Percentiles rank a stretch among this genome's conserved stretches.
phyloP scores from a whole-genome alignment of 2,797 vertebrate species.

The Acipenser oxyrinchus region DNA sequence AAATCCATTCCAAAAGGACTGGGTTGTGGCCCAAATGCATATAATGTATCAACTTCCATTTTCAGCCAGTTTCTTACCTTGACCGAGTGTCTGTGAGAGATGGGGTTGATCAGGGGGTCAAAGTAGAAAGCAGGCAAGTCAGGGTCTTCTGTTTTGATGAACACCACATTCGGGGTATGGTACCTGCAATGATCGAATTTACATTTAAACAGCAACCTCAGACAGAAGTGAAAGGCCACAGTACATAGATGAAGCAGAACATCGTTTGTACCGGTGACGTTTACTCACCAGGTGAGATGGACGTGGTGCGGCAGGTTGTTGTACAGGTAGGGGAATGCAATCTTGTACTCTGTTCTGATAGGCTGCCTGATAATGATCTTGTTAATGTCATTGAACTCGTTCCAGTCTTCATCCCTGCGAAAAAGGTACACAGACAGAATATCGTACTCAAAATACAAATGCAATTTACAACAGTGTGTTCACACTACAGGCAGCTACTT shows the following conservation, averaged over 20 bases:
- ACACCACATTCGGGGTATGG: slow-evolving; percentile 95
- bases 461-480: background rate
- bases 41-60: background rate
- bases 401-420: slow-evolving; percentile 96
- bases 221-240: background rate
- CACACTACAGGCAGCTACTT: background rate
- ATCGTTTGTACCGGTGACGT: too few relatives aligned
- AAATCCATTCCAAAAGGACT: too few relatives aligned
- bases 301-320: slow-evolving; percentile 97
- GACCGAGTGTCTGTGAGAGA: slow-evolving; percentile 95
- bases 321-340: slow-evolving; percentile 94
- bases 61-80: slow-evolving; percentile 61
- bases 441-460: too few relatives aligned
- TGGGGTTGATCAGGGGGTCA: slow-evolving; percentile 95
- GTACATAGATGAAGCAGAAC: too few relatives aligned
- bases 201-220: background rate
- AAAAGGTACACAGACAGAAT: background rate
- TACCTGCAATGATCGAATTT: slow-evolving; percentile 63
- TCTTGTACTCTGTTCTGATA: slow-evolving; percentile 97
- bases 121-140: slow-evolving; percentile 98
- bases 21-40: too few relatives aligned
- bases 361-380: slow-evolving; percentile 98
- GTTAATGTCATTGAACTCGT: slow-evolving; percentile 98
- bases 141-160: slow-evolving; percentile 98
- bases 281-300: slow-evolving; percentile 87